A percentile compares a stretch with the other conserved stretches of the same genome.
phyloP scores from a whole-genome alignment of 2,797 vertebrate genomes.

The Anguilla anguilla region DNA sequence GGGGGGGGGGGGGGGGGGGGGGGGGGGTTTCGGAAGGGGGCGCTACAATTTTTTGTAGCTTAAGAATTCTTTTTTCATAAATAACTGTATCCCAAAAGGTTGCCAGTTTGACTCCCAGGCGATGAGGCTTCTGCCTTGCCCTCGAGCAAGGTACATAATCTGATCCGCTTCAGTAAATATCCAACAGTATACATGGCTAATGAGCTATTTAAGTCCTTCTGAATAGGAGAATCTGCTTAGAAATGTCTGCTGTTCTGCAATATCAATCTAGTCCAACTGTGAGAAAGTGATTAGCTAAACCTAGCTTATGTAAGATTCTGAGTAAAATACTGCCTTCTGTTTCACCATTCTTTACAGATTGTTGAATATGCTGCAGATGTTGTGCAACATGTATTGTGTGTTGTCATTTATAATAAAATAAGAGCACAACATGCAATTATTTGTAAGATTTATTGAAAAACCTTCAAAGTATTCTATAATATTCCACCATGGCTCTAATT shows the following conservation, averaged over 20 bases:
- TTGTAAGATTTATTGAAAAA: not conserved
- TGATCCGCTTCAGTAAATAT: not conserved
- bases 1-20: too few species aligned
- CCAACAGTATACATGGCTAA: not conserved
- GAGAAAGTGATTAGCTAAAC: not conserved
- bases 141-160: not conserved
- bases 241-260: not conserved
- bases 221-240: not conserved
- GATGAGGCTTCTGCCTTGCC: not conserved
- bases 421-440: slow-evolving; percentile 7
- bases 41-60: not conserved
- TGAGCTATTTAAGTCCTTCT: not conserved
- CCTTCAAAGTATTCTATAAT: not conserved
- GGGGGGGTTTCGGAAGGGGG: too few species aligned
- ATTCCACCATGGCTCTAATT: not conserved
- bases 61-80: not conserved
- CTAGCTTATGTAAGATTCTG: not conserved
- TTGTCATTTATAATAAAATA: slow-evolving; percentile 7
- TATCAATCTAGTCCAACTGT: not conserved
- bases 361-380: not conserved
- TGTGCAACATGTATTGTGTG: not conserved
- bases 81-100: not conserved
- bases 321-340: not conserved
- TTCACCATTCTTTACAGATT: not conserved
- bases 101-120: not conserved